Percentiles rank a stretch among this genome's conserved stretches.
Evolutionary conservation across 2,797 vertebrate species (phyloP).

Genomic region (Cossypha polioptera): DNA sequence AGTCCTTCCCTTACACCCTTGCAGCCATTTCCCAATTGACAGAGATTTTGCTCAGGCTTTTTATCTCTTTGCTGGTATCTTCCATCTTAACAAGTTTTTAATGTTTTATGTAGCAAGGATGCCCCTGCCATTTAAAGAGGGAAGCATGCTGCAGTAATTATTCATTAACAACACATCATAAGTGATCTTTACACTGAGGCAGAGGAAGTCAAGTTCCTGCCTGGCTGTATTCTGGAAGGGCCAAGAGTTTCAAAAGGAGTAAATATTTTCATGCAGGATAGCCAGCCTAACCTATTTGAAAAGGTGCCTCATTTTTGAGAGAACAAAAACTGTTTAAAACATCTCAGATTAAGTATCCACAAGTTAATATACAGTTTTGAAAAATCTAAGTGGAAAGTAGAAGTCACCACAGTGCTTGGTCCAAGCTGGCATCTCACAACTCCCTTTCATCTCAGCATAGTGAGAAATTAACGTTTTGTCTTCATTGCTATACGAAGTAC

Average conservation of each 20-base stretch:
- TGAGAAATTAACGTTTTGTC: background rate
- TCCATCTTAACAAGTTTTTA: background rate
- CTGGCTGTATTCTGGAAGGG: background rate
- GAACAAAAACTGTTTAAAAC: background rate
- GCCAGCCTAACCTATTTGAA: background rate
- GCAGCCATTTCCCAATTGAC: background rate
- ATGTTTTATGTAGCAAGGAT: slow-evolving; percentile 11
- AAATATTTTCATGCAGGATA: background rate
- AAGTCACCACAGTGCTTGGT: background rate
- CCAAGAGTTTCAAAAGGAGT: background rate
- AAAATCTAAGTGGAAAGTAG: background rate
- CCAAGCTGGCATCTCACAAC: background rate
- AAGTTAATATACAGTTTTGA: background rate
- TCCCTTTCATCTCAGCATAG: background rate
- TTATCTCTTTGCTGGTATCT: background rate
- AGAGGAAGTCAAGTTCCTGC: background rate
- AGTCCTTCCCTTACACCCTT: background rate
- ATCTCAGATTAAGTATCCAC: background rate
- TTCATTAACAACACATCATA: slow-evolving; percentile 44
- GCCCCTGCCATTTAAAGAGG: background rate
- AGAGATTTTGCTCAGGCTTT: background rate
- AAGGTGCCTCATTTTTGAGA: background rate
- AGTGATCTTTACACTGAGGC: slow-evolving; percentile 23
- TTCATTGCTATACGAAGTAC: background rate
- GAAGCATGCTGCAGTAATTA: slow-evolving; percentile 19